These are phyloP conservation scores for Buphagus erythrorhynchus DNA, from an alignment of 2,797 vertebrate species.

Conservation along the genomic window DNA sequence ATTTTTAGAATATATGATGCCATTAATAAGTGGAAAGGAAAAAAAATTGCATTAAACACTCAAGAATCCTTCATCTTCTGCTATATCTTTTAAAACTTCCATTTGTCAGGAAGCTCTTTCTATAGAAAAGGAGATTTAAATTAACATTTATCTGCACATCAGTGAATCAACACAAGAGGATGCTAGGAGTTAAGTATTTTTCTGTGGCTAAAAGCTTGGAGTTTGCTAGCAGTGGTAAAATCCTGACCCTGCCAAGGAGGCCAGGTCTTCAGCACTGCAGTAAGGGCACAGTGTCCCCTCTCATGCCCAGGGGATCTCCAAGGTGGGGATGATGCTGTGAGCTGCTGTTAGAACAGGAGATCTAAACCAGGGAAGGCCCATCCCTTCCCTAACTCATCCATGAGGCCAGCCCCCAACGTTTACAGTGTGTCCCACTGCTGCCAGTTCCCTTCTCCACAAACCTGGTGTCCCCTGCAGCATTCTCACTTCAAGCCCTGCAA, in stretches of 20 bases:
- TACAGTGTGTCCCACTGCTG: neutral
- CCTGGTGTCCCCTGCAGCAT: neutral
- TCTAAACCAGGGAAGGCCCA: neutral
- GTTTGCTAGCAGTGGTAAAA: neutral
- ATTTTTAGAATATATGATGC: slow-evolving; percentile 63
- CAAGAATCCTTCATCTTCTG: slow-evolving; percentile 46
- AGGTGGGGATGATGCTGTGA: neutral
- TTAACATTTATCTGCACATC: slow-evolving; percentile 18
- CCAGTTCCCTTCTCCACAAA: neutral
- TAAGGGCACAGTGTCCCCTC: neutral
- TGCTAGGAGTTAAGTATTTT: slow-evolving; percentile 4
- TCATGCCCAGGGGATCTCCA: neutral
- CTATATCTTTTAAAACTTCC: neutral
- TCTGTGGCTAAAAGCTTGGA: neutral
- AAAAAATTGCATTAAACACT: neutral
- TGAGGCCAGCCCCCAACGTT: accelerated
- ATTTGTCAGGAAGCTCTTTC: neutral
- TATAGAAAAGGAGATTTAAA: neutral
- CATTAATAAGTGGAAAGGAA: slow-evolving; percentile 47
- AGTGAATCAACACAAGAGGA: slow-evolving; percentile 28
- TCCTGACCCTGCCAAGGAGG: neutral
- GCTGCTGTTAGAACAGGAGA: neutral
- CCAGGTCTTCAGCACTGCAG: neutral
- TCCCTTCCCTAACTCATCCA: neutral
- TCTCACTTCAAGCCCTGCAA: neutral